Evolutionary conservation across 1,140 invertebrate genomes (phyloP), one percentile per base, ranked within the genome.

Genomic region (Lepidostoma basale): DNA sequence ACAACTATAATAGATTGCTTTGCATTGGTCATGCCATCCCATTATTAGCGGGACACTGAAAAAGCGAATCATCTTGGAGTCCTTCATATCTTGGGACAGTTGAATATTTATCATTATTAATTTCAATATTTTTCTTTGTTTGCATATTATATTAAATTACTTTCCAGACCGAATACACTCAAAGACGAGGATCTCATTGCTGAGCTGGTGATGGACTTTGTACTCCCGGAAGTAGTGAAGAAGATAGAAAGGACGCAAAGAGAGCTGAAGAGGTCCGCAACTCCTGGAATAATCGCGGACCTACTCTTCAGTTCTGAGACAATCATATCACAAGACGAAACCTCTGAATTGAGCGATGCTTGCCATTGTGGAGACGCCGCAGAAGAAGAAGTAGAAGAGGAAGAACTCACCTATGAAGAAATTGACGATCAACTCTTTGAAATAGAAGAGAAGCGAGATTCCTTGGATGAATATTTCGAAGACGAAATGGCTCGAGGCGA

Each of bases 171-270:
- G n/a, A 12, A 33, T 30, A 23, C 49, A 54, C 14, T 54, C 23
- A 54, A 54, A 18, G 49, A 54, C 10, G 49, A 54, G n/a, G 49
- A 54, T n/a, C 49, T 54, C 28, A 54, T 54, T n/a, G 49, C 49
- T n/a, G 49, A 54, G 6, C 49, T 54, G 49, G 49, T 54, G 12
- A 54, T 54, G 49, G 49, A 54, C n/a, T 30, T 20, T 5, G 16
- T 54, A 8, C 49, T 54, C 3, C 49, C 49, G 2, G 25, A 54
- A 16, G 49, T 54, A 10, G 49, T 54, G 23, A 54, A 54, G 14
- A 30, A 14, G n/a, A 54, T 54, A 6, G 23, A 54, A 54, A n/a
- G 49, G n/a, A 33, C 25, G 9, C 23, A 54, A 20, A 25, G 49
- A 14, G 30, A 33, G 14, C 18, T 54, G 4, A 54, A 33, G 28